Conservation (phyloP, 2,888 invertebrate species). For the Priocnemis perturbator region DNA sequence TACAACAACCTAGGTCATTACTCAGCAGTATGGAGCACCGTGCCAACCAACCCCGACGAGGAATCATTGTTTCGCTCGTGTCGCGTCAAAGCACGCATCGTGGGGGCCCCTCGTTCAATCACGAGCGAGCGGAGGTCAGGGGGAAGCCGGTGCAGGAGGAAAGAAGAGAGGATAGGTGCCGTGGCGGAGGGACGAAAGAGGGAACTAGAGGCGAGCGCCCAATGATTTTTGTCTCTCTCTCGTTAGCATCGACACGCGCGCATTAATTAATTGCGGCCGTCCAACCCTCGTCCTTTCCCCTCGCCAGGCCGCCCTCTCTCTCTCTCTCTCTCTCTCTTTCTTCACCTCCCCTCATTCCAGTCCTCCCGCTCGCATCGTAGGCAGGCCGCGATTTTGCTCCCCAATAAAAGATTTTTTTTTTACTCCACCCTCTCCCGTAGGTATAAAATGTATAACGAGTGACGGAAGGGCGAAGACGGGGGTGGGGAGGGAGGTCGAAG, state of each 20-base stretch:
- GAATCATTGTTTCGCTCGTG: constrained; percentile 52
- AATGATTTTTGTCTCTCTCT: constrained; percentile 55
- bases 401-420: constrained; percentile 48
- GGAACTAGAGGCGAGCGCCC: constrained; percentile 32
- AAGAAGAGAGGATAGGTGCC: background rate
- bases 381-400: constrained; percentile 27
- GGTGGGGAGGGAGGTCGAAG: constrained; percentile 14
- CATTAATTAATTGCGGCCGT: constrained; percentile 54
- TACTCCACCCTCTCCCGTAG: constrained; percentile 26
- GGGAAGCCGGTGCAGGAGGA: background rate
- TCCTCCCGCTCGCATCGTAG: constrained; percentile 5
- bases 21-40: constrained; percentile 49
- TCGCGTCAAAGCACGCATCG: constrained; percentile 37
- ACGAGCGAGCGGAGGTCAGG: constrained; percentile 3
- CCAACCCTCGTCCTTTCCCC: constrained; percentile 27
- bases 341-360: constrained; percentile 18
- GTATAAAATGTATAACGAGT: constrained; percentile 59
- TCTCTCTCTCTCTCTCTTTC: constrained; percentile 16
- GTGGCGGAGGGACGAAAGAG: constrained; percentile 13
- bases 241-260: constrained; percentile 58
- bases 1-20: constrained; percentile 45
- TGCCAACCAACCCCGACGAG: constrained; percentile 25
- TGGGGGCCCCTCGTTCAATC: constrained; percentile 5
- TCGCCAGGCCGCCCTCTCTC: background rate
- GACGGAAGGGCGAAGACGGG: constrained; percentile 32